Conservation (phyloP, 1,140 invertebrate species). For the Trichomalopsis sarcophagae region DNA sequence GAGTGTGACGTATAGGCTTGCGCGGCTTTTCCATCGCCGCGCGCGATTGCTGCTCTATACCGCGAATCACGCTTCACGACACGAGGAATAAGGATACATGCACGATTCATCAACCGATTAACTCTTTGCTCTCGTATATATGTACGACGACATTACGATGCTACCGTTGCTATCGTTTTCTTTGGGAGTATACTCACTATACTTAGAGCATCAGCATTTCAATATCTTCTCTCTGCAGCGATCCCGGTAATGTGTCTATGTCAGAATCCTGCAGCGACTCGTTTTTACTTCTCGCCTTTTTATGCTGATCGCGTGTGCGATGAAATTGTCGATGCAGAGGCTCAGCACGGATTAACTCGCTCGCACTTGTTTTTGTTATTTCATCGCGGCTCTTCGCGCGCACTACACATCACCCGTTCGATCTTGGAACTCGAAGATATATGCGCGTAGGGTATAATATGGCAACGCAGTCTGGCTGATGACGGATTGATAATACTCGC, state of each 20-base stretch:
- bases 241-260: too few species aligned
- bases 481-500: not conserved
- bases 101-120: not conserved
- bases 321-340: too few species aligned
- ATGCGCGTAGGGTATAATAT: not conserved
- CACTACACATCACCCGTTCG: too few species aligned
- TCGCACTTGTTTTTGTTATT: not conserved
- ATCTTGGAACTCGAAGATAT: too few species aligned
- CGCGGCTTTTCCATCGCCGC: conserved; percentile 63
- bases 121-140: not conserved
- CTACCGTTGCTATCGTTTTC: not conserved
- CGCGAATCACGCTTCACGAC: not conserved
- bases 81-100: not conserved
- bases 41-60: not conserved
- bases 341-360: too few species aligned
- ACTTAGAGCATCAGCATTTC: not conserved
- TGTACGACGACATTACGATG: not conserved
- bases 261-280: too few species aligned
- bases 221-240: too few species aligned
- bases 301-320: too few species aligned
- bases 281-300: too few species aligned
- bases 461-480: not conserved
- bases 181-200: not conserved
- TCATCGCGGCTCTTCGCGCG: too few species aligned
- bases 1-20: conserved; percentile 72